phyloP scores from a whole-genome alignment of 2,113 vertebrate genomes.

The Oreochromis aureus region DNA sequence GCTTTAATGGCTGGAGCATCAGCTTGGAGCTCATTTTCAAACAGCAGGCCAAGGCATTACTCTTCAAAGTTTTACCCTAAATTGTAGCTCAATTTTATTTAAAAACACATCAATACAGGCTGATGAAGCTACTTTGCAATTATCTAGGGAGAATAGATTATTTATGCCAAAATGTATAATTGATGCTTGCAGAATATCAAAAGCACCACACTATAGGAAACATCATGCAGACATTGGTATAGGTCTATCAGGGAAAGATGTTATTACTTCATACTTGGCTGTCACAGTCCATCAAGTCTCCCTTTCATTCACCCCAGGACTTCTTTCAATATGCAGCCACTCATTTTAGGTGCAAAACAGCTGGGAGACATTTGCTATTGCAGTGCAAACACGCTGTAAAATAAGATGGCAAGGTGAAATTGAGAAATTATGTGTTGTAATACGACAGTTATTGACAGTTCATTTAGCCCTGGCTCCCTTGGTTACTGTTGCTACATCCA shows the following conservation, averaged over 20 bases:
- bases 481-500: neutral
- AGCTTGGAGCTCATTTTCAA: neutral
- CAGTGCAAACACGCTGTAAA: constrained; percentile 10
- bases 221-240: constrained; percentile 6
- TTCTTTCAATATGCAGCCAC: constrained; percentile 34
- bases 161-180: constrained; percentile 49
- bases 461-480: neutral
- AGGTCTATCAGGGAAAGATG: constrained; percentile 29
- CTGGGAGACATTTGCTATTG: neutral
- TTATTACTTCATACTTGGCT: constrained; percentile 46
- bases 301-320: constrained; percentile 20
- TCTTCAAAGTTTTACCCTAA: neutral
- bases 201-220: constrained; percentile 16
- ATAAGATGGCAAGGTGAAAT: neutral
- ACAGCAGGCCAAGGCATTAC: neutral
- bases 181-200: constrained; percentile 31
- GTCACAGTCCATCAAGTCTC: constrained; percentile 46
- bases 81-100: neutral
- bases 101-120: neutral
- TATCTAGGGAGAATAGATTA: constrained; percentile 30
- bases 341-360: constrained; percentile 33
- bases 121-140: constrained; percentile 7
- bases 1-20: neutral
- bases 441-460: neutral
- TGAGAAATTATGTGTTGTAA: neutral